Base-by-base conservation (phyloP, 2,113 vertebrate genomes). In the Pholis gunnellus region DNA sequence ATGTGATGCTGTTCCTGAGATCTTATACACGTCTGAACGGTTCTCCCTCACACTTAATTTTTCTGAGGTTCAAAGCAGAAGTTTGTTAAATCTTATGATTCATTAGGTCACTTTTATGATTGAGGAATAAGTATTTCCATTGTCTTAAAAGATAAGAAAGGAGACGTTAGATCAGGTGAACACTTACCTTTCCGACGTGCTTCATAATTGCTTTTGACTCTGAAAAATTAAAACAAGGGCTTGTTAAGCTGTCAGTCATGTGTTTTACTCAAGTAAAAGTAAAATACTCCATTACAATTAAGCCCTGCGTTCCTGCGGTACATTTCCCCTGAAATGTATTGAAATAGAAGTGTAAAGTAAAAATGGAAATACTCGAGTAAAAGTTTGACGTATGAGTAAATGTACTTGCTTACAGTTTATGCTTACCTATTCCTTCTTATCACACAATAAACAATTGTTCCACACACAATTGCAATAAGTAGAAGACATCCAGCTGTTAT, bases 391-490 rank as follows among this genome's bases (percentile, higher is more conserved):
- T 31, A 31, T 31, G 17, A 50, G 46, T 50, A 50, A 46, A 50
- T 50, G 48, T 50, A 50, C 7, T 52, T 52, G 18, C 48, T 20
- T 8, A 50, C 15, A 52, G 50, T 22, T 22, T 52, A 52, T 52
- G 25, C 61, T 75, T 42, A 86, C 89, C 76, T 78, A 15, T 34
- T 82, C 64, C 14, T 67, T 59, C 52, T 79, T 29, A 22, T 46
- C 6, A 85, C 7, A 14, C 18, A 1, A 13, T 1, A 75, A 4
- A 22, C 52, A 27, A 82, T 42, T 34, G 40, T 59, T 22, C 2
- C 78, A 48, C 20, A 18, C 61, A 61, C n/a, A 36, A 1, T 9
- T 46, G n/a, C 69, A 38, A 82, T n/a, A 20, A 76, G 0, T 7
- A 87, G 0, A 48, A 54, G 80, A 72, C 75, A 79, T 25, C 8